These are phyloP conservation scores for Lottia scabra DNA, from an alignment of 2,888 invertebrate species.

Conservation along the genomic window DNA sequence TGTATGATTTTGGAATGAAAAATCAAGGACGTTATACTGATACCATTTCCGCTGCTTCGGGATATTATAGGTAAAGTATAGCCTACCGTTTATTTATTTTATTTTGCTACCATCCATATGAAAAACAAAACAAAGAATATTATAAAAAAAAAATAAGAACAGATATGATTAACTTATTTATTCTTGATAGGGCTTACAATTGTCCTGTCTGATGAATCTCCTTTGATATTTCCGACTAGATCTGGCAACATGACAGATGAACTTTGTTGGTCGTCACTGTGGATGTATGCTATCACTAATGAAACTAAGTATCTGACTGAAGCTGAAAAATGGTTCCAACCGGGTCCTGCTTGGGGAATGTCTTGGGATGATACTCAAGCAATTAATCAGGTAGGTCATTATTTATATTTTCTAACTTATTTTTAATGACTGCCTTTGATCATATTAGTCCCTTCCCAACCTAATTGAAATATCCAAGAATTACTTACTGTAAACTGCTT, in stretches of 20 bases:
- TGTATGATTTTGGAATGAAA: constrained; percentile 26
- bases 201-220: neutral
- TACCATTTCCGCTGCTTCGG: constrained; percentile 15
- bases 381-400: constrained; percentile 36
- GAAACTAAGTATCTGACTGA: constrained; percentile 44
- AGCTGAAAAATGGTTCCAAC: constrained; percentile 39
- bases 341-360: constrained; percentile 44
- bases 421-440: neutral
- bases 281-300: constrained; percentile 53
- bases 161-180: too few relatives aligned
- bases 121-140: too few relatives aligned
- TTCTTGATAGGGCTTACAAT: too few relatives aligned
- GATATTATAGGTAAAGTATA: constrained; percentile 37
- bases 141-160: too few relatives aligned
- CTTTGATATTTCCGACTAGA: constrained; percentile 18
- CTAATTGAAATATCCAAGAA: too few relatives aligned
- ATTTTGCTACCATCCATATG: too few relatives aligned
- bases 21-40: constrained; percentile 23
- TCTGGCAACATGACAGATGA: constrained; percentile 49
- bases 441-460: too few relatives aligned
- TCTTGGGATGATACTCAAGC: constrained; percentile 54
- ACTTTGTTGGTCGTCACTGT: constrained; percentile 54
- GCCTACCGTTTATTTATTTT: too few relatives aligned
- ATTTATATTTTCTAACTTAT: too few relatives aligned
- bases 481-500: too few relatives aligned